Percentiles rank a stretch among this genome's conserved stretches.
phyloP scores from a whole-genome alignment of 2,888 invertebrate genomes.

The Galeopsomyia nigrocyanea region DNA sequence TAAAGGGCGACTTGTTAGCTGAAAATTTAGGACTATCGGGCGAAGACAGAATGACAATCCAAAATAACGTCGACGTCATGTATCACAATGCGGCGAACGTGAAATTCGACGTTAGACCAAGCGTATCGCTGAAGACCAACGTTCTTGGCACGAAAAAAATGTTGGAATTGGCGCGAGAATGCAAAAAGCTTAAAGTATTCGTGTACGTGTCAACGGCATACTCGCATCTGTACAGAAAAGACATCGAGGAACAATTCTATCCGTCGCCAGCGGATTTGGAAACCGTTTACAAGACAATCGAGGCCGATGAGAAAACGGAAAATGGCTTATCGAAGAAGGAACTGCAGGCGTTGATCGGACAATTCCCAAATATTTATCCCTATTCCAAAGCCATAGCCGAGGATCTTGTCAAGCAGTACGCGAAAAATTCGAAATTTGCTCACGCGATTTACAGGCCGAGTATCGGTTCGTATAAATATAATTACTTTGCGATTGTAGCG shows the following conservation, averaged over 20 bases:
- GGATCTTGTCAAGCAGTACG: slow-evolving; percentile 52
- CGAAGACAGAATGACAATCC: slow-evolving; percentile 46
- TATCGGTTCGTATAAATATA: slow-evolving; percentile 50
- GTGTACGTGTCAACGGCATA: slow-evolving; percentile 57
- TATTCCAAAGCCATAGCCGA: slow-evolving; percentile 57
- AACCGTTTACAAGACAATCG: slow-evolving; percentile 51
- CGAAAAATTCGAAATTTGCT: slow-evolving; percentile 48
- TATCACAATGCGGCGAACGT: slow-evolving; percentile 55
- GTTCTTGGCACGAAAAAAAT: slow-evolving; percentile 53
- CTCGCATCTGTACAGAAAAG: slow-evolving; percentile 51
- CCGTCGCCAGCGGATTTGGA: slow-evolving; percentile 53
- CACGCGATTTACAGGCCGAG: slow-evolving; percentile 55
- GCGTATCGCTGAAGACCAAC: slow-evolving; percentile 48
- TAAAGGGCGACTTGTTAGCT: slow-evolving; percentile 52
- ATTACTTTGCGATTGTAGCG: no score
- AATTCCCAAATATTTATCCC: slow-evolving; percentile 53
- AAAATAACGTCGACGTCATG: slow-evolving; percentile 53
- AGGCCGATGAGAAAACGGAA: slow-evolving; percentile 46
- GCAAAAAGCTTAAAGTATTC: slow-evolving; percentile 51
- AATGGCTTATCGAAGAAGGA: slow-evolving; percentile 50
- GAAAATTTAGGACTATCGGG: slow-evolving; percentile 51
- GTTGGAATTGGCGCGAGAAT: slow-evolving; percentile 54
- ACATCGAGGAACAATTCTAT: slow-evolving; percentile 56
- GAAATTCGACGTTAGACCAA: slow-evolving; percentile 48
- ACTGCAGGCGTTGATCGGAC: slow-evolving; percentile 44